phyloP scores from a whole-genome alignment of 1,140 invertebrate species.

The Palaemon carinicauda region DNA sequence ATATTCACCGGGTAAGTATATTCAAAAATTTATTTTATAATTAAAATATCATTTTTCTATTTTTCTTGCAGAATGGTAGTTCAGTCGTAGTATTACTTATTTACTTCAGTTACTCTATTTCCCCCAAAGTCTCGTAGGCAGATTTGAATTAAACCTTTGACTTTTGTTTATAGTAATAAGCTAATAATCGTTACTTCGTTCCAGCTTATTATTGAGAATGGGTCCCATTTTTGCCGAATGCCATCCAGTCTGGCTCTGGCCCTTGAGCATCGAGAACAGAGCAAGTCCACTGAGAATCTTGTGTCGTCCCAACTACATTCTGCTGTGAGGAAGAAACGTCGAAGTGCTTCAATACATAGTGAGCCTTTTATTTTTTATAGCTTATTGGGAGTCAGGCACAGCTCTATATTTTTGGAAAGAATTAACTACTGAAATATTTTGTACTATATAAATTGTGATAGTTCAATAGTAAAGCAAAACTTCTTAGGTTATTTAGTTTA shows the following conservation, averaged over 20 bases:
- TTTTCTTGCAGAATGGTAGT: too few relatives aligned
- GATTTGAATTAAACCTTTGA: neutral
- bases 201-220: constrained; percentile 37
- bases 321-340: constrained; percentile 27
- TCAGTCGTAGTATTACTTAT: too few relatives aligned
- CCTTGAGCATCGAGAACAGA: constrained; percentile 11
- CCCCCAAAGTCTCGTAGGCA: neutral
- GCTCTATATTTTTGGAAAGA: too few relatives aligned
- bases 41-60: too few relatives aligned
- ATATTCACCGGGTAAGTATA: too few relatives aligned
- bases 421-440: too few relatives aligned
- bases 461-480: too few relatives aligned
- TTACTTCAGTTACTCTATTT: neutral
- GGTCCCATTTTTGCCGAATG: neutral
- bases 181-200: neutral
- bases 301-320: neutral
- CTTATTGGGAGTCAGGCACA: too few relatives aligned
- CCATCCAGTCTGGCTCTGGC: constrained; percentile 16
- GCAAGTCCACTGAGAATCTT: constrained; percentile 24
- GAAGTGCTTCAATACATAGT: constrained; percentile 39
- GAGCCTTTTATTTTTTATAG: neutral
- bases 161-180: neutral
- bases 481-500: too few relatives aligned
- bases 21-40: too few relatives aligned
- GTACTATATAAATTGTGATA: too few relatives aligned